Evolutionary conservation across 2,888 invertebrate species (phyloP), one percentile per base, ranked within the genome.

Genomic region (Papilio elwesi): DNA sequence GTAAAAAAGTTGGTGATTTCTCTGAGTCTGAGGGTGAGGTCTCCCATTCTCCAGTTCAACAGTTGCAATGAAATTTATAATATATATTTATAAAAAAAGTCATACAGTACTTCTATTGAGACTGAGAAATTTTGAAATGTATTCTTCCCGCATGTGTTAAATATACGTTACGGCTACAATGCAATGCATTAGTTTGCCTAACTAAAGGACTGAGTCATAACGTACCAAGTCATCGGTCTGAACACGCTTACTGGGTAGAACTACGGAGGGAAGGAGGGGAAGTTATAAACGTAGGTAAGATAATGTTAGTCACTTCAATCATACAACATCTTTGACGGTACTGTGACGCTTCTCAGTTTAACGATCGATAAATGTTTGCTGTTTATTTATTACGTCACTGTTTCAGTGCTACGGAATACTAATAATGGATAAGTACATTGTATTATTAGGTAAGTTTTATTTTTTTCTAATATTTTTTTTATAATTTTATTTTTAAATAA

Each of bases 211-310:
- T 68, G 68, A 68, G 55, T 73, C 68, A 73, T 26, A 16, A 48
- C 12, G 36, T 65, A 53, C 63, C 16, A n/a, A 2, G 26, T 26
- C 26, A 36, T 65, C 49, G 64, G 51, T 65, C 51, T 52, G 65
- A 72, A 71, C 59, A 64, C 48, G 69, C 57, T 64, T 47, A 65
- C 26, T 38, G 43, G n/a, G 64, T 57, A 26, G 15, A 26, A n/a
- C 38, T 65, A 47, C 57, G 13, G 65, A 59, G 48, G 68, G 65
- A 73, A 69, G 65, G 66, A 52, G 73, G 65, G 63, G 68, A 64
- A 15, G 43, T 57, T 73, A 69, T 73, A 73, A 26, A 64, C 55
- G 55, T 64, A 38, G 13, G 68, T 69, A 57, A 69, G 69, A 65
- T 69, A 38, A 67, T 43, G 15, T 64, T 55, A 6, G 38, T 65